Evolutionary conservation across 2,888 invertebrate genomes (phyloP), one percentile per base, ranked within the genome.

Genomic region (Drosophila buzzatii): DNA sequence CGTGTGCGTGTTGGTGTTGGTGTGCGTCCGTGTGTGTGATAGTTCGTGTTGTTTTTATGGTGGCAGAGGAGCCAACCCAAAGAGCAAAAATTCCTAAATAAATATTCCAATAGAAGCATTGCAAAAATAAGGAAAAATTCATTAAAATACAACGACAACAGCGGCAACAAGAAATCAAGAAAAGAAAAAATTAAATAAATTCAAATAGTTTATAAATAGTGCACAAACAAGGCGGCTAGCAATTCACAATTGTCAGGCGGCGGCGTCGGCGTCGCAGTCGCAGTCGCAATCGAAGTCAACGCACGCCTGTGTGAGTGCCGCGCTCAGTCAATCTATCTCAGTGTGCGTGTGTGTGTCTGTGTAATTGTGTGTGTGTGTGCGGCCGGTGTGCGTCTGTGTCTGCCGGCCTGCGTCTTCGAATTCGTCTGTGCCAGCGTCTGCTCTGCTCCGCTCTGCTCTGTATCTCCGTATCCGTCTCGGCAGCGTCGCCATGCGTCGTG

Each of bases 161-260:
- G 31, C 31, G 6, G 8, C 14, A n/a, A 14, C 14, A 51, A 52
- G 20, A 57, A 33, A 18, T 18, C 1, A 18, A 44, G 33, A 53
- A 44, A 53, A 47, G 20, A 42, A 33, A 59, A 49, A 57, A 44
- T 57, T 52, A 69, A 62, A 57, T 53, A 57, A 58, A 55, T 62
- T 65, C 55, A 62, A 70, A 63, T 70, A 85, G 82, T 90, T 89
- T 84, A 90, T 75, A 85, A 85, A 85, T 89, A 89, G 89, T 89
- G 85, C 90, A 88, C 85, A 84, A 81, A 74, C 87, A 78, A 77
- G 70, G 57, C 76, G 73, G 63, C 81, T 75, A 80, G 41, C 55
- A 55, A 80, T 63, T 71, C 79, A 88, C 80, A 88, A 89, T 85
- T 85, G 85, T 90, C 79, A 79, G 78, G 83, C 88, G 73, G 65